Base-by-base conservation (phyloP, 2,113 vertebrate genomes). In the Engraulis encrasicolus region DNA sequence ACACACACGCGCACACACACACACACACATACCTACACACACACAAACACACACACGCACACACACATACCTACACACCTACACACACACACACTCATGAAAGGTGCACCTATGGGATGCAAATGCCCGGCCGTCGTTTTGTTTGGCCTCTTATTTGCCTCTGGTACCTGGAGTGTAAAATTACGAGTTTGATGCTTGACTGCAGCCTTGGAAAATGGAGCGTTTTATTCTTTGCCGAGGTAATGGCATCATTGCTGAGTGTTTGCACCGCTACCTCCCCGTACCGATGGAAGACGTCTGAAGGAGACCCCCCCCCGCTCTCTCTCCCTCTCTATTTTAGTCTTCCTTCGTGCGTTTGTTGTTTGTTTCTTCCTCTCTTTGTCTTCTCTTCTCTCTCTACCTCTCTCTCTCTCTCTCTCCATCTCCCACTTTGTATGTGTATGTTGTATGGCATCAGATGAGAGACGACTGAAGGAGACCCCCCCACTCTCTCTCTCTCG, bases 221-320 rank as follows among this genome's bases (percentile, higher is more conserved):
- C 12, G 66, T 17, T n/a, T n/a, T 15, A 27, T 2, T 12, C 17
- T 74, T 34, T 74, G 14, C 66, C 17, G 31, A 74, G 66, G 23
- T 74, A 74, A 74, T 74, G 31, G 31, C 66, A 74, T 74, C 66
- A 74, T 74, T 36, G 66, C 27, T 6, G 66, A 74, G 66, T 14
- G 17, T 2, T 34, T 74, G 66, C 66, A 36, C 66, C 58, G 34
- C 11, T 74, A 14, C 27, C 66, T 31, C 66, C 31, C 27, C 31
- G 34, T 74, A 74, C 66, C 31, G 27, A 17, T 36, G 27, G 14
- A 74, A 74, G 66, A 34, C 66, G 31, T 23, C n/a, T n/a, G n/a
- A n/a, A n/a, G n/a, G n/a, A n/a, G n/a, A n/a, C n/a, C n/a, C n/a
- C n/a, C n/a, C n/a, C n/a, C n/a, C n/a, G n/a, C n/a, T n/a, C n/a